These are phyloP conservation scores for Volucella inflata DNA, from an alignment of 2,888 invertebrate species.

Conservation along the genomic window DNA sequence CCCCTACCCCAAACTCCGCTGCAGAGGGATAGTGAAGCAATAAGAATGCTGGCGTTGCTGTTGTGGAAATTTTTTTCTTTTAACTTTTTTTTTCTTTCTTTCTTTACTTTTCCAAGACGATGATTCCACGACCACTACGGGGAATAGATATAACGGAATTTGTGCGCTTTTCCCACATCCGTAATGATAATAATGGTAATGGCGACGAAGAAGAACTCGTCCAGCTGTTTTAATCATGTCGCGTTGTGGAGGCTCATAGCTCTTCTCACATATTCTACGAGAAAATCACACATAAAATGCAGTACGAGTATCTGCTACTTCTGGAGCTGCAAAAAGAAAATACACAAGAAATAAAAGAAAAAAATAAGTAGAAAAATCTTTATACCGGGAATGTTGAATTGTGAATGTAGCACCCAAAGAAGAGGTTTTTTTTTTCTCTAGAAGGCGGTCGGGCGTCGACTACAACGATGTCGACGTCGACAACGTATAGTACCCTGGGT, in stretches of 20 bases:
- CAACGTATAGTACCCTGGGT: not conserved
- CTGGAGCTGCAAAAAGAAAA: constrained; percentile 24
- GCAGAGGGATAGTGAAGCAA: constrained; percentile 49
- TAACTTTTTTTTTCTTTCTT: constrained; percentile 37
- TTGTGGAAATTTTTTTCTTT: constrained; percentile 40
- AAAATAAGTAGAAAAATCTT: constrained; percentile 56
- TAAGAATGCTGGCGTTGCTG: constrained; percentile 66
- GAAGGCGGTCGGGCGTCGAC: constrained; percentile 42
- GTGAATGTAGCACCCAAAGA: constrained; percentile 70
- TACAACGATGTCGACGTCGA: constrained; percentile 8
- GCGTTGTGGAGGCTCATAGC: constrained; percentile 28
- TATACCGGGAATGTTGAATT: constrained; percentile 72
- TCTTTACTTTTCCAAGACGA: constrained; percentile 46
- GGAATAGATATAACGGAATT: constrained; percentile 70
- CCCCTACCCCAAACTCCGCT: constrained; percentile 18
- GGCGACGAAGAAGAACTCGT: constrained; percentile 71
- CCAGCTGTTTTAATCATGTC: constrained; percentile 75
- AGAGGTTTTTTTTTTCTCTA: constrained; percentile 39
- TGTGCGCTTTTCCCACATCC: constrained; percentile 75
- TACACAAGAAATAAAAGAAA: constrained; percentile 17
- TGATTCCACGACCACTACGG: constrained; percentile 69
- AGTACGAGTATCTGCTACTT: not conserved
- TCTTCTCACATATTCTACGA: constrained; percentile 61
- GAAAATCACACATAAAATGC: constrained; percentile 65
- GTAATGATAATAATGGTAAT: constrained; percentile 67